Evolutionary conservation across 1,140 invertebrate genomes (phyloP), one percentile per base, ranked within the genome.

Genomic region (Drosophila nasuta): DNA sequence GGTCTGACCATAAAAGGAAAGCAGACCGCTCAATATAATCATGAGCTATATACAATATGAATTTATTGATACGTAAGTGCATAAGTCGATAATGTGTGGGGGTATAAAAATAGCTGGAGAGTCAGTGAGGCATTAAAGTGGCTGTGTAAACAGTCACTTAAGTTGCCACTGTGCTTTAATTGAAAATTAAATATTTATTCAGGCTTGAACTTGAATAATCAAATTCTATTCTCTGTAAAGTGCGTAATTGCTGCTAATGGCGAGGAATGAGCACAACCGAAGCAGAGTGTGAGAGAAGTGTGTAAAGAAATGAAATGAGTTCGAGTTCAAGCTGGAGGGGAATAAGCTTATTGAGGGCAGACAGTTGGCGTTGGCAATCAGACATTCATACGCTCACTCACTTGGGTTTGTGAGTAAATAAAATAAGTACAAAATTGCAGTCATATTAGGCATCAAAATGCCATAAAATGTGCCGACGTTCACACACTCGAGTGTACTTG

Each of bases 391-490:
- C 57, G 54, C 58, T 25, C 20, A 45, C 46, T 52, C 46, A 43
- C 38, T 68, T 58, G 58, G 15, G 35, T 10, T 25, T 25, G 56
- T 25, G 35, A n/a, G 68, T 38, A 77, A 83, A 77, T 87, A 88
- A 87, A 88, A 87, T 87, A 83, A 78, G 73, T 81, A 83, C 66
- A 67, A 89, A 88, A 87, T 87, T 80, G 83, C 77, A 72, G 73
- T 75, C 52, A 81, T 88, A 87, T 88, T 87, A 87, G 73, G 77
- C 83, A 80, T 81, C 58, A 87, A 88, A 88, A 88, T 80, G 83
- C 80, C 77, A 80, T 87, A 70, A 87, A 87, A 89, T 83, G 77
- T 78, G 74, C 74, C 69, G 56, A 49, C 71, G 63, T 72, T 75
- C 56, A 83, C 79, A 78, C 83, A 83, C 77, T 87, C 60, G 77